phyloP scores from a whole-genome alignment of 1,140 invertebrate genomes.

The Anthonomus grandis region DNA sequence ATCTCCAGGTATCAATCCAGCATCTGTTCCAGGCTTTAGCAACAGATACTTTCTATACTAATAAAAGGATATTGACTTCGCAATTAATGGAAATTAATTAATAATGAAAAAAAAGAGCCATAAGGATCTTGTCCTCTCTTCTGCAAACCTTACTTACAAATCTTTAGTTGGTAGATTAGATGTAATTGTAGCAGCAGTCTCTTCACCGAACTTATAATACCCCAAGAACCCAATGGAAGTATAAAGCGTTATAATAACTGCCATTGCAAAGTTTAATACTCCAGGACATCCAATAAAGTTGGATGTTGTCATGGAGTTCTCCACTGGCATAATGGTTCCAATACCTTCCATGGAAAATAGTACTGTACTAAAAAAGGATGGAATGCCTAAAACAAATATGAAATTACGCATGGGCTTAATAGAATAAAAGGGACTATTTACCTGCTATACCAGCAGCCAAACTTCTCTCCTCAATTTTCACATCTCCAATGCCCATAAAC shows the following conservation, averaged over 20 bases:
- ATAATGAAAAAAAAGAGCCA: too few species aligned
- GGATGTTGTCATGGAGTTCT: slow-evolving; percentile 77
- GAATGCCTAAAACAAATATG: slow-evolving; percentile 36
- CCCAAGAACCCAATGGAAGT: slow-evolving; percentile 78
- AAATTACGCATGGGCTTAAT: not conserved
- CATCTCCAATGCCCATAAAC: slow-evolving; percentile 55
- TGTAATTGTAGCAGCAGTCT: slow-evolving; percentile 28
- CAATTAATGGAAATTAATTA: too few species aligned
- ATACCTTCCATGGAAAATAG: slow-evolving; percentile 76
- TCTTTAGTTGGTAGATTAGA: slow-evolving; percentile 29
- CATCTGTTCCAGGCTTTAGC: too few species aligned
- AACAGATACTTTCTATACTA: too few species aligned
- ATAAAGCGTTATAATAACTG: slow-evolving; percentile 68
- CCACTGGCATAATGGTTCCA: slow-evolving; percentile 82
- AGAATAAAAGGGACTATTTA: slow-evolving; percentile 9
- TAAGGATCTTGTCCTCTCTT: too few species aligned
- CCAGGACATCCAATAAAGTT: slow-evolving; percentile 77
- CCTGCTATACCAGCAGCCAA: slow-evolving; percentile 22
- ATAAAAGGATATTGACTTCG: too few species aligned
- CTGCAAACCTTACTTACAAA: too few species aligned
- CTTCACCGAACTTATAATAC: slow-evolving; percentile 55
- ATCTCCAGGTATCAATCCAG: too few species aligned
- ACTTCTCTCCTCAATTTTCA: slow-evolving; percentile 27
- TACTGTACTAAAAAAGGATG: slow-evolving; percentile 62
- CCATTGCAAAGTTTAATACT: slow-evolving; percentile 79